phyloP scores from a whole-genome alignment of 2,113 vertebrate species.

The Datnioides undecimradiatus region DNA sequence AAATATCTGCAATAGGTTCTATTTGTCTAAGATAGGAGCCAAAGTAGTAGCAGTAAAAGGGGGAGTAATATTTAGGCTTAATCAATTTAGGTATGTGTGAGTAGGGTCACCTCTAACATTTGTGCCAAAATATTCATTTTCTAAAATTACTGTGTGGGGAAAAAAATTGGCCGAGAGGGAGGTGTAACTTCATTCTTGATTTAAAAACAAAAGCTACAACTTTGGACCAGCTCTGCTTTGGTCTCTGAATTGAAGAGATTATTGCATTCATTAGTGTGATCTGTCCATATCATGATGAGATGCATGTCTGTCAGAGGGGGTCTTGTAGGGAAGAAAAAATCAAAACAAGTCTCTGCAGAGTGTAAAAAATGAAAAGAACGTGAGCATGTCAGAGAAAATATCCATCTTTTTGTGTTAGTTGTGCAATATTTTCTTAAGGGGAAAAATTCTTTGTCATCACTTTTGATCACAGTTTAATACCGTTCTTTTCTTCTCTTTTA shows the following conservation, averaged over 20 bases:
- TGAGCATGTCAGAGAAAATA: slow-evolving; percentile 68
- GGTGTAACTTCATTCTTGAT: slow-evolving; percentile 16
- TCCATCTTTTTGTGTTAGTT: slow-evolving; percentile 82
- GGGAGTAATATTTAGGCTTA: slow-evolving; percentile 18
- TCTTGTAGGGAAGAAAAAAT: slow-evolving; percentile 18
- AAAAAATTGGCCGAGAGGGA: slow-evolving; percentile 25
- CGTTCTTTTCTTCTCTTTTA: slow-evolving; percentile 57
- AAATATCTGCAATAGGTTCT: slow-evolving; percentile 29
- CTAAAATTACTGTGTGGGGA: slow-evolving; percentile 5
- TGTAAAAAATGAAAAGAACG: slow-evolving; percentile 49
- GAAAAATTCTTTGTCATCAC: slow-evolving; percentile 71
- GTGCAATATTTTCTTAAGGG: slow-evolving; percentile 88
- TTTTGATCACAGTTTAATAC: slow-evolving; percentile 74
- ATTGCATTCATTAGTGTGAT: slow-evolving; percentile 45
- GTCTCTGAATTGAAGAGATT: slow-evolving; percentile 61
- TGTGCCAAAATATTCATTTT: slow-evolving; percentile 75
- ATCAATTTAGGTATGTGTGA: slow-evolving; percentile 20
- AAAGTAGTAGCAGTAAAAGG: slow-evolving; percentile 16
- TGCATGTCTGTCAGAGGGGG: slow-evolving; percentile 65
- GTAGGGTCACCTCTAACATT: slow-evolving; percentile 33
- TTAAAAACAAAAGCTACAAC: slow-evolving; percentile 10
- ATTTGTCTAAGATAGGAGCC: slow-evolving; percentile 3
- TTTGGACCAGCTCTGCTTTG: slow-evolving; percentile 44
- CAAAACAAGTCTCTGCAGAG: slow-evolving; percentile 14
- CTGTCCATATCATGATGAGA: slow-evolving; percentile 36